Evolutionary conservation across 2,113 vertebrate genomes (phyloP).

Genomic region (Lophochroa leadbeateri): DNA sequence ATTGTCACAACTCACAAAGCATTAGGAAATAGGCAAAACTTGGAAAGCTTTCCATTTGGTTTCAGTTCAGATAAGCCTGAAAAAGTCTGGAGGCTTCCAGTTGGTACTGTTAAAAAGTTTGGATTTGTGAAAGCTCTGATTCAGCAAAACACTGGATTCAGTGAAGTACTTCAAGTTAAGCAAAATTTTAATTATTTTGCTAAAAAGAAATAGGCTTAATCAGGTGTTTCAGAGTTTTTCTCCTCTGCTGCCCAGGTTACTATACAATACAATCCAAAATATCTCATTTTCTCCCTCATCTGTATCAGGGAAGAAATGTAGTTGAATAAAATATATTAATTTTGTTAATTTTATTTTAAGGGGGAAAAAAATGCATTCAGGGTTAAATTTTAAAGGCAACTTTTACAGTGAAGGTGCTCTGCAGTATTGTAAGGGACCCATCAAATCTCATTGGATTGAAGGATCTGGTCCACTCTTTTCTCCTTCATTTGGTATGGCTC

Average conservation of each 20-base stretch:
- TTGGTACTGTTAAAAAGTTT: neutral
- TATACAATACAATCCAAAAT: neutral
- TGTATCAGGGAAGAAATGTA: neutral
- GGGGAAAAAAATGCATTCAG: neutral
- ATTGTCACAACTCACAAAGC: neutral
- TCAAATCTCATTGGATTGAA: neutral
- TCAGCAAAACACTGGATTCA: neutral
- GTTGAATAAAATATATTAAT: neutral
- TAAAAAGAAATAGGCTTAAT: neutral
- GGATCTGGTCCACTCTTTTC: neutral
- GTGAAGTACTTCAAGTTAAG: neutral
- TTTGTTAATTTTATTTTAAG: neutral
- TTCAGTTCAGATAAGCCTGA: constrained; percentile 24
- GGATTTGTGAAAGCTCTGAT: constrained; percentile 1
- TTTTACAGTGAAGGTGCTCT: neutral
- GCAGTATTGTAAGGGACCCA: neutral
- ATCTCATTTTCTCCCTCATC: neutral
- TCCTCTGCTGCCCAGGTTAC: neutral
- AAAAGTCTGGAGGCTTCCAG: neutral
- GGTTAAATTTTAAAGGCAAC: neutral
- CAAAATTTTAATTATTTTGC: neutral
- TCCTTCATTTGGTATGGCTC: neutral
- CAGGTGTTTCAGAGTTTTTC: neutral
- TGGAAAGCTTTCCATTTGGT: neutral
- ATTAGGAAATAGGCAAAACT: constrained; percentile 44